Base-by-base conservation (phyloP, 1,140 invertebrate species). In the Tribolium castaneum region DNA sequence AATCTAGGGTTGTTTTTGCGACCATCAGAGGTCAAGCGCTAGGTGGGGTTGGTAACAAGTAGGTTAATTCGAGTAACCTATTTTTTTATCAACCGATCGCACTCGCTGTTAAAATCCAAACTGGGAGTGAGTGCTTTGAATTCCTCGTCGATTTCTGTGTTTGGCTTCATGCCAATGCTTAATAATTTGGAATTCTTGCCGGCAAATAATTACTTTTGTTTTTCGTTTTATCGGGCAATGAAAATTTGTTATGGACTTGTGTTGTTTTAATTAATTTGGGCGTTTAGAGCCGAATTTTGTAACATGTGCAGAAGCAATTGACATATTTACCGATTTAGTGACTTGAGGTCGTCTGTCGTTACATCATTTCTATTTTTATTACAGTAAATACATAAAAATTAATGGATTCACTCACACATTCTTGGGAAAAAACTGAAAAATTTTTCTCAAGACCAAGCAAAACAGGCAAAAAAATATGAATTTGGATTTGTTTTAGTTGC, bases 311-410 rank as follows among this genome's bases (percentile, higher is more conserved):
- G 16, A 19, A 19, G 16, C 16, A 19, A 19, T 19, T 19, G 16
- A 19, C 16, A 19, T 19, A 10, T 25, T 25, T 25, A 62, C 56
- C 56, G 22, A 62, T 30, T 62, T 30, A 4, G 56, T 62, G 30
- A 25, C 52, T 56, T 25, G 56, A 62, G 56, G 56, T 62, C 56
- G 25, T 62, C 56, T 25, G 4, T 30, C 9, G 22, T 62, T 62
- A 25, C 56, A 62, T 62, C 56, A 62, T 30, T 22, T 62, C 56
- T 62, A 62, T 62, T 62, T 62, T 62, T 62, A 62, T 30, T 30
- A 2, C 22, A 30, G 19, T 62, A 62, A 25, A 30, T 62, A 62
- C n/a, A 62, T 62, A 62, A 62, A 19, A 62, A 62, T 9, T 30
- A 62, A 62, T 4, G 22, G 22, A 30, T 25, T 62, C 56, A 62